phyloP scores from a whole-genome alignment of 2,888 invertebrate species.

The Ernsta delagoae region DNA sequence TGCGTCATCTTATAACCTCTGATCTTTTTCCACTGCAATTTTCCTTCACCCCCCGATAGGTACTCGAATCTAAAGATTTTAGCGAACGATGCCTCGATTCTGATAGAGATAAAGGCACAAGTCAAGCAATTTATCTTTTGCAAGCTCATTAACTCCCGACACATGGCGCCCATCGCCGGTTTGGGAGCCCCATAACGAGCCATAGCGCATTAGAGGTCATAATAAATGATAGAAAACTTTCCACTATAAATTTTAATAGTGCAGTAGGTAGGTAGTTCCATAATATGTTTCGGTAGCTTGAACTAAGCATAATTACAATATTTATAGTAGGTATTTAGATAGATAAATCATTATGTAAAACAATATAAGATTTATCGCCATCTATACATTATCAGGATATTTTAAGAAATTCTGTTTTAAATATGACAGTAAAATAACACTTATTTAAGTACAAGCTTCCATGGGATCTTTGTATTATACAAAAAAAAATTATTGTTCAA shows the following conservation, averaged over 20 bases:
- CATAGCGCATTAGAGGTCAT: conserved; percentile 16
- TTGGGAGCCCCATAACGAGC: conserved; percentile 26
- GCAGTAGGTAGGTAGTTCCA: neutral
- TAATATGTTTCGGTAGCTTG: neutral
- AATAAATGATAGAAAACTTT: conserved; percentile 7
- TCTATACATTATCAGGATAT: no score
- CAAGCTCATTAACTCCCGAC: conserved; percentile 32
- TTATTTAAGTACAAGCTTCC: no score
- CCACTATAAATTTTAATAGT: neutral
- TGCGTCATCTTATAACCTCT: no score
- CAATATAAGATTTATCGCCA: no score
- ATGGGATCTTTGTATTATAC: no score
- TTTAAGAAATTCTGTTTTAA: no score
- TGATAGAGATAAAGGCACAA: conserved; percentile 1
- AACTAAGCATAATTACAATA: neutral
- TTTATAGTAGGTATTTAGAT: no score
- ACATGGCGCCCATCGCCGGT: conserved; percentile 34
- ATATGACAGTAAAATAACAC: no score
- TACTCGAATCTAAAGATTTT: neutral
- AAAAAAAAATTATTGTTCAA: no score
- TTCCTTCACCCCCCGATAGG: neutral
- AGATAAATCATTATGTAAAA: no score
- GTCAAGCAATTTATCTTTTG: conserved; percentile 22
- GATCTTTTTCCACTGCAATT: neutral
- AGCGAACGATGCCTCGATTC: conserved; percentile 5